Percentiles rank a stretch among this genome's conserved stretches.
These are phyloP conservation scores for Phoebastria nigripes DNA, from an alignment of 2,797 vertebrate species.

Conservation along the genomic window DNA sequence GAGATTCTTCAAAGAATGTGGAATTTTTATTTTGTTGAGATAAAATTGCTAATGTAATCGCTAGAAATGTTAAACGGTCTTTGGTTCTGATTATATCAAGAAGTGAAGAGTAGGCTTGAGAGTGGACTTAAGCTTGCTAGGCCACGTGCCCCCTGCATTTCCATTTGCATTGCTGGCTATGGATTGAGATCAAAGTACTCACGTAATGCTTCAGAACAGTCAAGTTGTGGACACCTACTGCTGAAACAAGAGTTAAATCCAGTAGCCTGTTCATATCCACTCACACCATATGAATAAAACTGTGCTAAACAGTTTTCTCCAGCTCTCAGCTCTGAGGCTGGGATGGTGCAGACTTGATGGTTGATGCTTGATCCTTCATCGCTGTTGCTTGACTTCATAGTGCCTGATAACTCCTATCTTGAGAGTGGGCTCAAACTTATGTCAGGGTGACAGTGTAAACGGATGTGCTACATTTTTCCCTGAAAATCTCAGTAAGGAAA, in stretches of 20 bases:
- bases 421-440: neutral
- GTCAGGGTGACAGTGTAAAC: slow-evolving; percentile 6
- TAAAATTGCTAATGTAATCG: neutral
- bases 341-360: neutral
- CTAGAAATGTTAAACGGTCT: neutral
- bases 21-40: neutral
- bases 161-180: neutral
- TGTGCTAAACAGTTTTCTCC: neutral
- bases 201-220: neutral
- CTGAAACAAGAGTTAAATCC: neutral
- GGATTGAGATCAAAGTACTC: neutral
- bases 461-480: neutral
- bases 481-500: slow-evolving; percentile 12
- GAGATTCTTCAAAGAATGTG: neutral
- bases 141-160: neutral
- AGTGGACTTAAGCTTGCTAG: neutral
- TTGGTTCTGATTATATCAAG: neutral
- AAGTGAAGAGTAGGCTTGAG: neutral
- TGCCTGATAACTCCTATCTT: neutral
- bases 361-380: neutral
- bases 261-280: neutral
- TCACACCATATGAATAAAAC: neutral
- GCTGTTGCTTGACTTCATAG: neutral
- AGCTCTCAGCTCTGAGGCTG: neutral
- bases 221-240: neutral